Conservation (phyloP, 2,113 vertebrate genomes). For the Rhegmatorhina hoffmannsi region DNA sequence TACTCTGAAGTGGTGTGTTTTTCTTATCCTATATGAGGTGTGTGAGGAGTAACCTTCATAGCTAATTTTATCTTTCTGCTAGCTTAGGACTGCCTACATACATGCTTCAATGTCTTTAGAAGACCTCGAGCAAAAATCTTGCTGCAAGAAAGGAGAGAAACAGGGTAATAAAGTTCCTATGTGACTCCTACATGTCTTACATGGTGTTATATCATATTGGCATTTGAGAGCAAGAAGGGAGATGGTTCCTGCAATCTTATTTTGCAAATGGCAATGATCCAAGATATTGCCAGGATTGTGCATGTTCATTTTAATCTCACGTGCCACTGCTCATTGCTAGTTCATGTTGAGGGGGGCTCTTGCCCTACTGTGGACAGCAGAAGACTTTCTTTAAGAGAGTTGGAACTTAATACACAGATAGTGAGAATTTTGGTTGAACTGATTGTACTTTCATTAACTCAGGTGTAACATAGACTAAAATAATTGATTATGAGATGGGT, state of each 20-base stretch:
- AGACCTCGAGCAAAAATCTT: neutral
- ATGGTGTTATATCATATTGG: neutral
- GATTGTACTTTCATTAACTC: neutral
- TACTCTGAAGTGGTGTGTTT: neutral
- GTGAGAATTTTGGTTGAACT: neutral
- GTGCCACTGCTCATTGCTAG: neutral
- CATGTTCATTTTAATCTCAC: neutral
- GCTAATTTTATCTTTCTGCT: neutral
- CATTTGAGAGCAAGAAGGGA: neutral
- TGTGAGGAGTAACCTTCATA: neutral
- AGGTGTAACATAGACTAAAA: neutral
- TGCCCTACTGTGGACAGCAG: neutral
- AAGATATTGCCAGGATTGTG: neutral
- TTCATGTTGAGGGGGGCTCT: neutral
- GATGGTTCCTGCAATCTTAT: neutral
- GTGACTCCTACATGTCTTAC: neutral
- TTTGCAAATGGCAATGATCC: neutral
- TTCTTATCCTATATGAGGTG: neutral
- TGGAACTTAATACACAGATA: neutral
- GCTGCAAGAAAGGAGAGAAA: neutral
- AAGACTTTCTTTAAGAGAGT: neutral
- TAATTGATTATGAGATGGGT: neutral
- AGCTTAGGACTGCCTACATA: neutral
- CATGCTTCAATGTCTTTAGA: neutral
- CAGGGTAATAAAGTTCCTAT: neutral